Conservation (phyloP, 2,113 vertebrate species). For the Empidonax alnorum region DNA sequence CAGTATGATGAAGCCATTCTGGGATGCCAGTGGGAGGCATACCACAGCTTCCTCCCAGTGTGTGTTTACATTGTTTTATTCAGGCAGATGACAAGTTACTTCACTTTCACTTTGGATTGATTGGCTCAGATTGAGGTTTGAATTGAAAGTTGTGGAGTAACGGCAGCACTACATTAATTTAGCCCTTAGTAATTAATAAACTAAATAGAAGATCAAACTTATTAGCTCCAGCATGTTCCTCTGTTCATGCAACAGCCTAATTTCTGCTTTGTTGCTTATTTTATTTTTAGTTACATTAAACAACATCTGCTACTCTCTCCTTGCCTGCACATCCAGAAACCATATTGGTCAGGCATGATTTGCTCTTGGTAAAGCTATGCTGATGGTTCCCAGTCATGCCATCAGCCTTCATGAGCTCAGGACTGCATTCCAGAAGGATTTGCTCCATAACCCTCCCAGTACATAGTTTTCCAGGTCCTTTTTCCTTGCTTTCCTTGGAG, state of each 20-base stretch:
- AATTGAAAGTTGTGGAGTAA: background rate
- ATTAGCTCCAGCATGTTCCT: background rate
- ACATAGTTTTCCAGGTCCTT: background rate
- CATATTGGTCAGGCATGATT: background rate
- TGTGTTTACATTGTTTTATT: background rate
- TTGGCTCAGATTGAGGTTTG: background rate
- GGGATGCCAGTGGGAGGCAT: background rate
- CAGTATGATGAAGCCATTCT: background rate
- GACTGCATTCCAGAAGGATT: background rate
- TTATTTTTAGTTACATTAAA: fast-evolving
- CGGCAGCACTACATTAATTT: background rate
- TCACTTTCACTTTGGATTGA: background rate
- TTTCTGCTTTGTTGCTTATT: background rate
- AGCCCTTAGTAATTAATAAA: background rate
- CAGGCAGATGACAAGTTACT: background rate
- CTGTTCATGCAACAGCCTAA: background rate
- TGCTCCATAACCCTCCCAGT: background rate
- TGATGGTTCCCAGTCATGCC: background rate
- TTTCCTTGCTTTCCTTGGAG: background rate
- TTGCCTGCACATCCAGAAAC: background rate
- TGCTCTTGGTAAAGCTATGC: background rate
- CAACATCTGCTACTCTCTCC: background rate
- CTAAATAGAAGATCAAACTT: background rate
- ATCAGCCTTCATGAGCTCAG: background rate
- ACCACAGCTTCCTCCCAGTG: fast-evolving